Evolutionary conservation across 2,888 invertebrate genomes (phyloP), one percentile per base, ranked within the genome.

Genomic region (Cantharis flavilabris): DNA sequence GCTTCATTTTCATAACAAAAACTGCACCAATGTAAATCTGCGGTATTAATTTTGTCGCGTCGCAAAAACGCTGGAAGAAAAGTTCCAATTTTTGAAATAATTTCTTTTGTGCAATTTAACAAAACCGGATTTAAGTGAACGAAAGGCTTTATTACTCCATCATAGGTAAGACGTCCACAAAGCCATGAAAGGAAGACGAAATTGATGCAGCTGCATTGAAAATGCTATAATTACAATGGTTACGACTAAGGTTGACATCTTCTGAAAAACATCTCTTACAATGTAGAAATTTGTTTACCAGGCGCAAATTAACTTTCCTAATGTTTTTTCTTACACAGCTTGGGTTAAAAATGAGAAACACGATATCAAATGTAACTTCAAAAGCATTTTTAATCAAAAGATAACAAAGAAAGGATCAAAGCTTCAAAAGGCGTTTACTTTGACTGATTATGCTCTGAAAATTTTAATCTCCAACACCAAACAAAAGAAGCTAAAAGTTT

Each of bases 321-420:
- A 49, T 49, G 49, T n/a, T 49, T 49, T 49, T 49, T 49, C 49
- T 49, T n/a, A 49, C n/a, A n/a, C 49, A 49, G n/a, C 49, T 49
- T 49, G 49, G 49, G 49, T 67, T 67, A 67, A 20, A 67, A 67
- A n/a, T 67, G 20, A 23, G 20, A 67, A 23, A 67, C 65, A 23
- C 26, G 65, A 67, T 67, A 67, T 67, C 18, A 67, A 67, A 10
- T 67, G 13, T n/a, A 67, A 67, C 70, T 28, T 62, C 20, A 64
- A 67, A 70, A 65, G 62, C 63, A 73, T 76, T 63, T 72, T 69
- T 77, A 75, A 77, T 77, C 71, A 75, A 77, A 77, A 65, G 33
- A 71, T 69, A 77, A 77, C 77, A 77, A 77, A 77, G 65, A 64
- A 75, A 70, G 74, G 77, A 77, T 77, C 77, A 77, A 75, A 74